phyloP scores from a whole-genome alignment of 2,797 vertebrate genomes.

The Phoeniculus purpureus region DNA sequence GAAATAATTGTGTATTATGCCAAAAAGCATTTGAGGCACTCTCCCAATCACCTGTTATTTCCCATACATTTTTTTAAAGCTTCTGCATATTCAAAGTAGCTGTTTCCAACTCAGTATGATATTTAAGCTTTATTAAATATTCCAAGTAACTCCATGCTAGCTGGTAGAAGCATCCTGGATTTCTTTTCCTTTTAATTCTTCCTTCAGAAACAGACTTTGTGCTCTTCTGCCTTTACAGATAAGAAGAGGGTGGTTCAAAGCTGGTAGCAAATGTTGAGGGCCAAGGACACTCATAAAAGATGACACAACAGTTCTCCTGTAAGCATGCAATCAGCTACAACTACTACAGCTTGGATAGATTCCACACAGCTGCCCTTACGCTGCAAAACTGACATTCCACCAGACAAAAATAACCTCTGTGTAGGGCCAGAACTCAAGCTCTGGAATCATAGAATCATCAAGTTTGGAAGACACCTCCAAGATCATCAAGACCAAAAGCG shows the following conservation, averaged over 20 bases:
- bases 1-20: neutral
- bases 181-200: conserved; percentile 18
- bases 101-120: neutral
- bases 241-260: neutral
- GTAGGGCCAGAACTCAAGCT: neutral
- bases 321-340: neutral
- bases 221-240: neutral
- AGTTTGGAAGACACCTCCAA: too few relatives aligned
- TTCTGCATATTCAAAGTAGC: neutral
- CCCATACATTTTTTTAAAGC: neutral
- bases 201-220: neutral
- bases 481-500: neutral
- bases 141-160: neutral
- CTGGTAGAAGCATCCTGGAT: neutral
- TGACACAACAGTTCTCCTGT: neutral
- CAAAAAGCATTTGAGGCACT: neutral
- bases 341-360: neutral
- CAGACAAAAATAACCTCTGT: neutral
- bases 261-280: neutral
- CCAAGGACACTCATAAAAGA: neutral
- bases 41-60: neutral
- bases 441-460: too few relatives aligned
- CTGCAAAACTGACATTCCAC: neutral
- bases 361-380: conserved; percentile 13
- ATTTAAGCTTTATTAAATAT: conserved; percentile 6